These are phyloP conservation scores for Prionchulus punctatus DNA, from an alignment of 2,888 invertebrate genomes.

Conservation along the genomic window DNA sequence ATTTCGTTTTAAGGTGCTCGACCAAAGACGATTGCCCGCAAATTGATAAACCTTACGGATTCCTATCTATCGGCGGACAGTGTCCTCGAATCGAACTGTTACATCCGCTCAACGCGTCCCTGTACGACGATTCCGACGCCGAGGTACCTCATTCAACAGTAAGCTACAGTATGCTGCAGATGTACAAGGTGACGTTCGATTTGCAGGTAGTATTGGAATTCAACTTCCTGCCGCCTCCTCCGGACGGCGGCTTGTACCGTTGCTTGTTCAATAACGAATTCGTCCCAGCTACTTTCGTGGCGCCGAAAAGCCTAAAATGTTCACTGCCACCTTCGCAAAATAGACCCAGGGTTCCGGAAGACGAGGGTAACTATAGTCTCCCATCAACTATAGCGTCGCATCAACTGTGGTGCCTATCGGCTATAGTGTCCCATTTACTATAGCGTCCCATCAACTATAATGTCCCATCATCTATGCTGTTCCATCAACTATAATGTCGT, in stretches of 20 bases:
- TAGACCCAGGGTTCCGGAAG: constrained; percentile 5
- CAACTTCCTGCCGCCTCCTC: constrained; percentile 11
- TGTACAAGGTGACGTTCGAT: not conserved
- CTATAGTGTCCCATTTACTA: not conserved
- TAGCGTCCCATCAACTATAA: not conserved
- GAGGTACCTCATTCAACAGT: not conserved
- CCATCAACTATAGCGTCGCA: not conserved
- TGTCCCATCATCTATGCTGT: too few species aligned
- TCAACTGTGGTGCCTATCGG: not conserved
- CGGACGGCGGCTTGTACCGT: constrained; percentile 26
- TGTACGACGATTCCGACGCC: not conserved
- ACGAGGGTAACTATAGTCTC: constrained; percentile 14
- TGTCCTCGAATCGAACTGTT: constrained; percentile 6
- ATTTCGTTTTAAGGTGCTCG: constrained; percentile 17
- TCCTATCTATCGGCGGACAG: too few species aligned
- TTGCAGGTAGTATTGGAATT: constrained; percentile 27
- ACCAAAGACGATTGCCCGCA: constrained; percentile 4
- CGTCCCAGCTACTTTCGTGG: not conserved
- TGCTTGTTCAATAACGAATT: constrained; percentile 27
- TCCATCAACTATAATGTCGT: too few species aligned
- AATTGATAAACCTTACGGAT: not conserved
- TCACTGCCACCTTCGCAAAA: constrained; percentile 7
- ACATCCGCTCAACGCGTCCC: constrained; percentile 9
- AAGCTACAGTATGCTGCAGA: not conserved
- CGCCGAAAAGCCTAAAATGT: constrained; percentile 4